Percentiles rank a stretch among this genome's conserved stretches.
Conservation (phyloP, 2,797 vertebrate genomes). For the Selene dorsalis region DNA sequence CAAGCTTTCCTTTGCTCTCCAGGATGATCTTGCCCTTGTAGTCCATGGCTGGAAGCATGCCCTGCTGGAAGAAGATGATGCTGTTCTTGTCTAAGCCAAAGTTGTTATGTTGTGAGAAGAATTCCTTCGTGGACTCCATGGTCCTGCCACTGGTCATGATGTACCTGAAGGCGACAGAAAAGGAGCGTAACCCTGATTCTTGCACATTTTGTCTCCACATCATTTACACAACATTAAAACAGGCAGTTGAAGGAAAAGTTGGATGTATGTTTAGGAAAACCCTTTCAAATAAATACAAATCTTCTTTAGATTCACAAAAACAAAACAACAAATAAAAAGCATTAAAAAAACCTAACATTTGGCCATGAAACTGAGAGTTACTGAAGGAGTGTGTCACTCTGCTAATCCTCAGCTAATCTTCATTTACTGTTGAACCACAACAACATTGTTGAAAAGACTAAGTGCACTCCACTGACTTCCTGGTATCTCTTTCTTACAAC, state of each 20-base stretch:
- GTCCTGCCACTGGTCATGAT: conserved; percentile 98
- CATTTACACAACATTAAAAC: not conserved
- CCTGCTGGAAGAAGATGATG: conserved; percentile 95
- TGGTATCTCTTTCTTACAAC: conserved; percentile 15
- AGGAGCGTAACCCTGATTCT: not conserved
- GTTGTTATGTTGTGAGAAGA: conserved; percentile 88
- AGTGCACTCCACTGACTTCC: conserved; percentile 14
- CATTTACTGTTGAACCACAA: conserved; percentile 1
- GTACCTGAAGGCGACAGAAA: conserved; percentile 86
- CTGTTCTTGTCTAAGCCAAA: conserved; percentile 91
- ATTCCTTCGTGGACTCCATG: conserved; percentile 91
- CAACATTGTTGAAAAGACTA: not conserved
- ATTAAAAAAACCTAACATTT: too few relatives aligned
- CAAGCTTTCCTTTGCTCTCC: conserved; percentile 91
- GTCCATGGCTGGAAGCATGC: conserved; percentile 97
- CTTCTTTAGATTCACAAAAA: not conserved
- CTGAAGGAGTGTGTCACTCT: not conserved
- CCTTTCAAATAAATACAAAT: not conserved
- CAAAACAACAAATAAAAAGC: conserved; percentile 20
- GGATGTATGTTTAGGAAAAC: not conserved
- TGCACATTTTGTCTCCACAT: not conserved
- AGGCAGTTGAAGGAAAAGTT: not conserved
- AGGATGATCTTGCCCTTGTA: conserved; percentile 93
- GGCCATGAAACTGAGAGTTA: not conserved
- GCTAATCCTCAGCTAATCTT: not conserved